These are phyloP conservation scores for Yponomeuta plumbellus DNA, from an alignment of 2,888 invertebrate species.

Conservation along the genomic window DNA sequence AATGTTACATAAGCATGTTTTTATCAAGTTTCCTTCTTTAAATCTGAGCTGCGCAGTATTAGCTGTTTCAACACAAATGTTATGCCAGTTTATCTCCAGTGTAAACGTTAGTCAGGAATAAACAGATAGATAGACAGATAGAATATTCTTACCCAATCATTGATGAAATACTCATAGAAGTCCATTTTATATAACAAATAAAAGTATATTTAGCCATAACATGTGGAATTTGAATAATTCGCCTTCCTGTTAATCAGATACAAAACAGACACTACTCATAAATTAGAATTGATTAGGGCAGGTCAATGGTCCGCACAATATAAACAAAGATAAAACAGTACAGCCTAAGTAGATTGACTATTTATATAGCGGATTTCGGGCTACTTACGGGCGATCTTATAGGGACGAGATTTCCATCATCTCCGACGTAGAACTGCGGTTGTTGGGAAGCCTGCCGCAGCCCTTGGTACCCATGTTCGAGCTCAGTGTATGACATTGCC, in stretches of 20 bases:
- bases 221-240: background rate
- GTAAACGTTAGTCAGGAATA: background rate
- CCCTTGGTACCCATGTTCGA: constrained; percentile 95
- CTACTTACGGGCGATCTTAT: constrained; percentile 75
- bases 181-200: background rate
- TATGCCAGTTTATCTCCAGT: background rate
- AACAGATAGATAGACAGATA: too few relatives aligned
- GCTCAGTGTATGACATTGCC: constrained; percentile 93
- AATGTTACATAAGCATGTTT: background rate
- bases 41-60: background rate
- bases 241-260: background rate
- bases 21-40: background rate
- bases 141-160: background rate
- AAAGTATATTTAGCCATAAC: background rate
- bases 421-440: constrained; percentile 84
- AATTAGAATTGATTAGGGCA: background rate
- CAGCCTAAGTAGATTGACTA: background rate
- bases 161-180: background rate
- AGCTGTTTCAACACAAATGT: background rate
- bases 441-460: constrained; percentile 82
- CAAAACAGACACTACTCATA: background rate
- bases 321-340: constrained; percentile 8
- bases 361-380: background rate
- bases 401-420: constrained; percentile 79
- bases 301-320: constrained; percentile 12